Percentiles rank a stretch among this genome's conserved stretches.
Conservation (phyloP, 64 coral and sea anemone genomes). For the Montipora cactus region DNA sequence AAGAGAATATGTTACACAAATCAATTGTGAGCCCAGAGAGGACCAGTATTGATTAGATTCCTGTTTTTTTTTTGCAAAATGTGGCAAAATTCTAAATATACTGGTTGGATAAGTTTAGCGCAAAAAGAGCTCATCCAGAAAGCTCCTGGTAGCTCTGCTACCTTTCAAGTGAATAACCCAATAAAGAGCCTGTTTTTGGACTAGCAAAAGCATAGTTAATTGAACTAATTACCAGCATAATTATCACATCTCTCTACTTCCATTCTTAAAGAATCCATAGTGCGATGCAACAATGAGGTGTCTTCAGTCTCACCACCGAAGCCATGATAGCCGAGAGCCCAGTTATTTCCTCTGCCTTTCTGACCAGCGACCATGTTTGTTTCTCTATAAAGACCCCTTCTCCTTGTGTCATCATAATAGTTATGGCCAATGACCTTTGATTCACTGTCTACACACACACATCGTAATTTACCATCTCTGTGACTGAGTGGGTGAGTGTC, state of each 20-base stretch:
- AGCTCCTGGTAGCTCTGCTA: no score
- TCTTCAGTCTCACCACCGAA: constrained; percentile 54
- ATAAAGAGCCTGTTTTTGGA: no score
- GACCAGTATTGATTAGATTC: no score
- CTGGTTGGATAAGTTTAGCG: no score
- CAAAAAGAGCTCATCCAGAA: no score
- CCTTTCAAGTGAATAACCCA: no score
- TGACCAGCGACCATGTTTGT: constrained; percentile 72
- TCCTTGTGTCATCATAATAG: constrained; percentile 52
- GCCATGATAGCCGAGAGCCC: constrained; percentile 87
- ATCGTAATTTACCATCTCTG: constrained; percentile 92
- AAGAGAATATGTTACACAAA: no score
- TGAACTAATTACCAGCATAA: constrained; percentile 70
- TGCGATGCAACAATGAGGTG: constrained; percentile 64
- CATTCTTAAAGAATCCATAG: constrained; percentile 78
- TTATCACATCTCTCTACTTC: constrained; percentile 92
- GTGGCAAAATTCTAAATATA: no score
- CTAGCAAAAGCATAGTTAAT: no score
- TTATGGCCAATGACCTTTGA: constrained; percentile 76
- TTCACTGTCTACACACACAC: constrained; percentile 94
- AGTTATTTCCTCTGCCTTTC: constrained; percentile 87
- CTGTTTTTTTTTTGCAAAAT: no score
- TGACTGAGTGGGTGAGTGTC: constrained; percentile 83
- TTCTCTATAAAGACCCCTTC: constrained; percentile 54
- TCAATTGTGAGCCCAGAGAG: no score